Base-by-base conservation (phyloP, 2,797 vertebrate genomes). In the Diplodus sargus region DNA sequence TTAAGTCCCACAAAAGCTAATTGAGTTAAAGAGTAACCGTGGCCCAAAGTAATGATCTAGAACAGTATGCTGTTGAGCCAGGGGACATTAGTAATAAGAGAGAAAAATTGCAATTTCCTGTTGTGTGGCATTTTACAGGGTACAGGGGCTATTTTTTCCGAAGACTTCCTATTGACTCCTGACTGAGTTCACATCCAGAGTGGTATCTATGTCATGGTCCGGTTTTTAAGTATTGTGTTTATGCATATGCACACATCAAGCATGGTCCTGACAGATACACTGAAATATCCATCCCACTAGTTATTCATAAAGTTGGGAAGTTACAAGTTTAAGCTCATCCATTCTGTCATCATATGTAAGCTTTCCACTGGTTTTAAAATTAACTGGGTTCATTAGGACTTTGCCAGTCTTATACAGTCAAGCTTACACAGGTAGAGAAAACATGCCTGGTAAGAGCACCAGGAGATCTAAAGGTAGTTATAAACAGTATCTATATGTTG, bases 1-100 rank as follows among this genome's bases (percentile, higher is more conserved):
- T 63, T 6, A 49, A 49, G 30, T 66, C 72, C 49, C 42, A 51
- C 62, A 74, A n/a, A 42, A 66, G 17, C 12, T 59, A 43, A 75
- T 0, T 58, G 59, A 63, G n/a, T 9, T 58, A 30, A 25, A 59
- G 52, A 39, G 52, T 30, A 30, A 69, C 52, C 47, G 23, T 47
- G 53, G 53, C 42, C 23, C 49, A 57, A 57, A 68, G 52, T 25
- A 25, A 22, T 25, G 6, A 5, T 1, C 30, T 34, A 34, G 30
- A 34, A 34, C 30, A 34, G 30, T 6, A 5, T 34, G 30, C 5
- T 34, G 6, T 34, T 34, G 9, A 30, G 34, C 15, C 42, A 56
- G 42, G 54, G 51, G 39, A 63, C 20, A 45, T 59, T 10, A 52
- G 69, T 48, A 71, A 61, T 51, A 3, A 23, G 22, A 71, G 69